These are phyloP conservation scores for Carcharodon carcharias DNA, from an alignment of 2,797 vertebrate genomes.

Conservation along the genomic window DNA sequence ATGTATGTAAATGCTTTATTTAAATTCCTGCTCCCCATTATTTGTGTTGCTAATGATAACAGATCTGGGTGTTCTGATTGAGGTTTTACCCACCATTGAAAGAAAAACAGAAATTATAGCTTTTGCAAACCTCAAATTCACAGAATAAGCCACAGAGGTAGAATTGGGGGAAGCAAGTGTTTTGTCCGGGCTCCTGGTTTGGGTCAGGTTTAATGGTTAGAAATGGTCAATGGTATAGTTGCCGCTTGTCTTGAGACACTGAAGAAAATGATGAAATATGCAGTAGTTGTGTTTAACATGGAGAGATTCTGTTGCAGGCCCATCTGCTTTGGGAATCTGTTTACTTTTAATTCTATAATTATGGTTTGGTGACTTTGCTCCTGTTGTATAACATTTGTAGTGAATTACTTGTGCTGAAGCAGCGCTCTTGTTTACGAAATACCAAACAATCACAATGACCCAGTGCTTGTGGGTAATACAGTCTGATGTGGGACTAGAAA, in stretches of 20 bases:
- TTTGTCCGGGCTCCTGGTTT: neutral
- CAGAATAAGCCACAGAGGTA: neutral
- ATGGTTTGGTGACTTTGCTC: neutral
- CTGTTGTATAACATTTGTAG: neutral
- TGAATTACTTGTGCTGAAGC: neutral
- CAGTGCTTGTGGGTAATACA: neutral
- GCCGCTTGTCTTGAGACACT: neutral
- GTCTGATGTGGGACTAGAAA: neutral
- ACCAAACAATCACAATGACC: neutral
- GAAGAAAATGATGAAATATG: neutral
- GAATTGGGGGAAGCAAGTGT: neutral
- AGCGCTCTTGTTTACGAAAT: neutral
- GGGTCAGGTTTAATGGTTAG: neutral
- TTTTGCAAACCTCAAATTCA: neutral
- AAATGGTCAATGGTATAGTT: neutral
- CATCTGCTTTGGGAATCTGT: neutral
- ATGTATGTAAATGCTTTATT: neutral
- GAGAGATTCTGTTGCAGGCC: neutral
- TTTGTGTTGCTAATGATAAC: neutral
- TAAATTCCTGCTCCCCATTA: neutral
- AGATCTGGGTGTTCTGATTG: neutral
- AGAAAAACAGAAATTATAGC: neutral
- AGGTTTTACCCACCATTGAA: neutral
- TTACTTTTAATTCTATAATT: neutral
- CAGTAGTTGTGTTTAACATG: neutral